Percentiles rank a stretch among this genome's conserved stretches.
These are phyloP conservation scores for Sarcophaga rosellei DNA, from an alignment of 2,888 invertebrate genomes.

Conservation along the genomic window DNA sequence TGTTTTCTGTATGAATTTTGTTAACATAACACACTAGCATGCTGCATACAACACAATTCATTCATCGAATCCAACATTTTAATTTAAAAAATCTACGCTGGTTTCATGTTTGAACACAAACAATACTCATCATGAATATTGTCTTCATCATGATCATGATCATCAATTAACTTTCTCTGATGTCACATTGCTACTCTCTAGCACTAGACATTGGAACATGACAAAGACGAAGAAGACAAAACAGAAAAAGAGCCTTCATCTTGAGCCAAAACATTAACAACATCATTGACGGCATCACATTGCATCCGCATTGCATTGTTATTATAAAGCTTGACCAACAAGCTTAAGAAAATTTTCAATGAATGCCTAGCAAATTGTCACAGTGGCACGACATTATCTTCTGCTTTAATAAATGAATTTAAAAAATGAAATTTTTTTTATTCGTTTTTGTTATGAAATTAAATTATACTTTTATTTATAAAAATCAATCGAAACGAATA, in stretches of 20 bases:
- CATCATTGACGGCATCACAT: no score
- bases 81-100: neutral
- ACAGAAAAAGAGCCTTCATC: neutral
- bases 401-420: no score
- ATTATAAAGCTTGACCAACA: no score
- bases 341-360: no score
- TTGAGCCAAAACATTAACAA: no score
- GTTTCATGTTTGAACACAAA: neutral
- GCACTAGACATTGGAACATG: neutral
- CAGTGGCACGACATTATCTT: no score
- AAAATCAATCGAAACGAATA: neutral
- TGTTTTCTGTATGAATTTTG: neutral
- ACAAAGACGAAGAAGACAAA: neutral
- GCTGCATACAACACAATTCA: neutral
- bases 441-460: neutral
- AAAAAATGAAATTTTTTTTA: no score
- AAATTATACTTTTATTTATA: neutral
- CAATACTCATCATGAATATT: no score
- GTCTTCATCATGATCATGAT: neutral
- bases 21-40: neutral
- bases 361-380: no score
- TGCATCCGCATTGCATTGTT: no score
- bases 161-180: slow-evolving; percentile 41
- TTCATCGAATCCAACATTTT: neutral
- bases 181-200: neutral